Base-by-base conservation (phyloP, 2,113 vertebrate genomes). In the Bubo scandiacus region DNA sequence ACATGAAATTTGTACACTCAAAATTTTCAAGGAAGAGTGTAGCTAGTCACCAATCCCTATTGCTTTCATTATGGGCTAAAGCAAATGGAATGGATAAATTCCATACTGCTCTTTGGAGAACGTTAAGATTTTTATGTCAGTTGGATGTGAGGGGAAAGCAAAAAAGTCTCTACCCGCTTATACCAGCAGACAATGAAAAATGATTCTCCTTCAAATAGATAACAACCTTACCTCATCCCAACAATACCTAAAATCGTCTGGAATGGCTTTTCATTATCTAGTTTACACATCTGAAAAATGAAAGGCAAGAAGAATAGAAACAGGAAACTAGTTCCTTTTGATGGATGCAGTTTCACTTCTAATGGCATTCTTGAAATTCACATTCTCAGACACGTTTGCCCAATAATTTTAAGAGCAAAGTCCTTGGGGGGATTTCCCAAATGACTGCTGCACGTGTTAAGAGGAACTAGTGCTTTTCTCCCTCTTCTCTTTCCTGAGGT, bases 401-500 rank as follows among this genome's bases (percentile, higher is more conserved):
- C 81, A 87, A 51, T 95, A 73, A 92, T 91, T 96, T 91, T 79
- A 78, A 77, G 84, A 95, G 84, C 89, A 73, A 78, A 85, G 65
- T 95, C 94, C 84, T 92, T 82, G 38, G 71, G 97, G 96, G 95
- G 45, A 90, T 95, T 97, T 95, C 95, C 94, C 91, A 97, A 91
- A 94, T 80, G 78, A 34, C 70, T 97, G 71, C 74, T 92, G 57
- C 68, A 88, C 66, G 67, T 81, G 63, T 91, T 73, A 90, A 73
- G 78, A 83, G 62, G 81, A 95, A 68, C 74, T 34, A 40, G 74
- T 42, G 58, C 74, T 95, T 80, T 81, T 95, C 71, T 82, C 25
- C 54, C 62, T 94, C 62, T 66, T 62, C 38, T 92, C 32, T 74
- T 90, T 95, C 84, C 87, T 23, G 70, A 91, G 89, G 78, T 91